phyloP scores from a whole-genome alignment of 2,113 vertebrate genomes.

The Equus przewalskii region DNA sequence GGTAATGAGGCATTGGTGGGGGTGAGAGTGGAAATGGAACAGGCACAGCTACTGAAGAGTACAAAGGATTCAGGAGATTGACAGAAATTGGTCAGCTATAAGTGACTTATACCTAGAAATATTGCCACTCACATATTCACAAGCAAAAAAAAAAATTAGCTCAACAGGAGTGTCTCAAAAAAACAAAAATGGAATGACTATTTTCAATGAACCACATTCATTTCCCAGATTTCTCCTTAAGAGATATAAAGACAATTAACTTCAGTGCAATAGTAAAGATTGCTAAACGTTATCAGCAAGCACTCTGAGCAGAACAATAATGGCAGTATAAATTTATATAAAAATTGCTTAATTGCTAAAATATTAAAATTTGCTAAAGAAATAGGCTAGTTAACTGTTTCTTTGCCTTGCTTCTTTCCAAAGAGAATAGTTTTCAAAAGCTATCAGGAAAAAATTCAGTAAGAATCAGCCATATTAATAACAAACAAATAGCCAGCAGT shows the following conservation, averaged over 20 bases:
- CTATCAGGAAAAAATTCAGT: conserved; percentile 71
- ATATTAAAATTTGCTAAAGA: conserved; percentile 43
- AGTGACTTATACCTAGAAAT: not conserved
- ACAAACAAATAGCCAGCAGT: conserved; percentile 72
- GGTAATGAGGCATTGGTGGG: accelerated
- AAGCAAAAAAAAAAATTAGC: not conserved
- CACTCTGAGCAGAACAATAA: not conserved
- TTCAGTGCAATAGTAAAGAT: not conserved
- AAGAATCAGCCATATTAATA: conserved; percentile 79
- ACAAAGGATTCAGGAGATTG: not conserved
- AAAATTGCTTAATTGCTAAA: not conserved
- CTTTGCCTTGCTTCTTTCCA: conserved; percentile 69
- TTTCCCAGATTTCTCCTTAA: not conserved
- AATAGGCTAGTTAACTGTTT: conserved; percentile 58
- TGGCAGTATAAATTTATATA: not conserved
- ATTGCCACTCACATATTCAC: not conserved
- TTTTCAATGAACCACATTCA: not conserved
- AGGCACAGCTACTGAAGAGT: not conserved
- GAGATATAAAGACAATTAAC: not conserved
- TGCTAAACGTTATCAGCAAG: not conserved
- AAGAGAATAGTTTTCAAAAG: conserved; percentile 81
- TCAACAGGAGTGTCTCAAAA: not conserved
- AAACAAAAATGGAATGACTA: not conserved
- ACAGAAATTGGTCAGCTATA: not conserved
- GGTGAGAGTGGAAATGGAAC: accelerated